Evolutionary conservation across 1,140 invertebrate species (phyloP), one percentile per base, ranked within the genome.

Genomic region (Micrasema minimum): DNA sequence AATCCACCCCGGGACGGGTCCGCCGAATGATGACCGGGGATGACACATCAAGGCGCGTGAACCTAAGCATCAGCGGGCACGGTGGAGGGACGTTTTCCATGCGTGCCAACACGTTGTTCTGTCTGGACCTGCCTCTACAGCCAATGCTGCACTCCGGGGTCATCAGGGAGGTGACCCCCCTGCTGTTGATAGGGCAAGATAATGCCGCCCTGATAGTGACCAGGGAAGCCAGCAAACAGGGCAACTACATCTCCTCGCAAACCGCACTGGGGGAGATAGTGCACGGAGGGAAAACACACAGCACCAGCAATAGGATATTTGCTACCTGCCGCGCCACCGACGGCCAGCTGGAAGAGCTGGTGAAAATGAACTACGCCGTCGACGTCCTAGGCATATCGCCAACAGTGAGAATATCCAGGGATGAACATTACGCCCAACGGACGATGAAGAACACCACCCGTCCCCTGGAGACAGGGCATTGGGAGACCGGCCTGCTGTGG

Each of bases 391-490:
- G 57, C 3, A 7, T 46, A n/a, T 41, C 37, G 5, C 0, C 35
- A 12, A 9, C n/a, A 0, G 14, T 14, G 0, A 6, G 22, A 45
- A 48, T 20, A 10, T 69, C 64, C 14, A 3, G 12, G 6, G 2
- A 7, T 14, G 23, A 64, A 12, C 41, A 12, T 2, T 66, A 67
- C 38, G 71, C 76, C 10, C 4, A 12, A 1, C 3, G 53, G 2
- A 41, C 75, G 10, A 55, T 77, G 35, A 18, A 55, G 7, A 26
- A 55, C 0, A 59, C 73, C 5, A 64, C 71, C 4, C 14, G 18
- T 0, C 41, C 18, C 3, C 55, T 71, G 2, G n/a, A 5, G 10
- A 31, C 65, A 9, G 43, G 71, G n/a, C n/a, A n/a, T n/a, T n/a
- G 53, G 53, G 53, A 57, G 26, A 57, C 53, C 12, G 53, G 53